Evolutionary conservation across 2,113 vertebrate genomes (phyloP), one percentile per base, ranked within the genome.

Genomic region (Hippoglossus stenolepis): DNA sequence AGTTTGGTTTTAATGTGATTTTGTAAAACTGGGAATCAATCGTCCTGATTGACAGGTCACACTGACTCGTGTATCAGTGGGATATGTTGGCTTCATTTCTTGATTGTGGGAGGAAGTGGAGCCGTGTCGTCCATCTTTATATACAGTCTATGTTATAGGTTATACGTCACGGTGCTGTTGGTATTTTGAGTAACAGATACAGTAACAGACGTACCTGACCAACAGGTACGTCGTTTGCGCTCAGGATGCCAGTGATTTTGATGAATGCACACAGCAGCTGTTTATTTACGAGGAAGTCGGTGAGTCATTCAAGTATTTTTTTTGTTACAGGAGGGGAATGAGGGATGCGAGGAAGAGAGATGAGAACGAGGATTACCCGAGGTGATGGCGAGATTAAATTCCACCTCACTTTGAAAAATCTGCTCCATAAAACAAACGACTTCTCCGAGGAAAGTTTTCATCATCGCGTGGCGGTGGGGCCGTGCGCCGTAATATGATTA

Each of bases 381-480:
- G 78, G 88, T 65, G 70, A 79, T 65, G 72, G 75, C 68, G 56
- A 83, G 82, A 86, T 91, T 84, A 80, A 79, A 82, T 82, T 86
- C 66, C 57, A 62, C 65, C 54, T 74, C 69, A 65, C 65, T 82
- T 71, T 74, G 53, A 83, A 80, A 81, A 82, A 77, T 57, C 53
- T 31, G 70, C 53, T 74, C 70, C 23, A 58, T 56, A 75, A 84
- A 86, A 87, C 70, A 79, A 89, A 86, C 79, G 47, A 75, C 65
- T 79, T 77, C 84, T 81, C 35, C 49, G 58, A 77, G 88, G 79
- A 86, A 87, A 86, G 77, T 89, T 87, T 82, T 89, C 85, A 75
- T 85, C 47, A 66, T 58, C 47, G 82, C 58, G 28, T 40, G 53
- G 64, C 26, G 21, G 65, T 21, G 23, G 53, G 67, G 54, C 68